A percentile compares a stretch with the other conserved stretches of the same genome.
Evolutionary conservation across 1,140 invertebrate species (phyloP).

Genomic region (Glomeris maerens): DNA sequence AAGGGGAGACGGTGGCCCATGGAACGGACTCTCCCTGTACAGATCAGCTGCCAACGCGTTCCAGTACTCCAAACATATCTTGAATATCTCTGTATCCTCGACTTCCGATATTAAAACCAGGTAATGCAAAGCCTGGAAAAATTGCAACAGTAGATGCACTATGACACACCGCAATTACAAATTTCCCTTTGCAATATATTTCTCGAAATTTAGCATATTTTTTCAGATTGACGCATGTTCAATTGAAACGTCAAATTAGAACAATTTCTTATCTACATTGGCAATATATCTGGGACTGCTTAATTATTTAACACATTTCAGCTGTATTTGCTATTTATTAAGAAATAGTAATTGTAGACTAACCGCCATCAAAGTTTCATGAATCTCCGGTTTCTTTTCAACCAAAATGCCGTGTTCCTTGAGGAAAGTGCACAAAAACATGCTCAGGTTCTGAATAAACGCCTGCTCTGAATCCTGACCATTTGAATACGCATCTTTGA

Average conservation of each 20-base stretch:
- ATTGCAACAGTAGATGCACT: slow-evolving; percentile 6
- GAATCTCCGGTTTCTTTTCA: slow-evolving; percentile 53
- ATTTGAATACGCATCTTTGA: slow-evolving; percentile 78
- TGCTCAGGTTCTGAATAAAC: slow-evolving; percentile 95
- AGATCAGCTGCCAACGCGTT: slow-evolving; percentile 80
- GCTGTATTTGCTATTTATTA: too few species aligned
- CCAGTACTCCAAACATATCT: slow-evolving; percentile 99
- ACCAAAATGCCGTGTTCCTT: slow-evolving; percentile 87
- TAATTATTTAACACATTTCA: too few species aligned
- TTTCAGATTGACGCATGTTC: too few species aligned
- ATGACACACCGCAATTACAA: not conserved
- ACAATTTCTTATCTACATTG: too few species aligned
- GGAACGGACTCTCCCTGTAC: slow-evolving; percentile 46
- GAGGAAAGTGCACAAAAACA: slow-evolving; percentile 92
- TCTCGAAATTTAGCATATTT: too few species aligned
- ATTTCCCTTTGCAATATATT: too few species aligned
- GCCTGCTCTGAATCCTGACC: slow-evolving; percentile 95
- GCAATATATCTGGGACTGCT: too few species aligned
- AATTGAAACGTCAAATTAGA: too few species aligned
- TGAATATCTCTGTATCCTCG: slow-evolving; percentile 98
- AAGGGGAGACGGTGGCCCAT: slow-evolving; percentile 25
- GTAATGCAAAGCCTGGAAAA: slow-evolving; percentile 64
- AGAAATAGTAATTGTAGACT: not conserved
- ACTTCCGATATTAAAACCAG: slow-evolving; percentile 95
- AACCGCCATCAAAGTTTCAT: slow-evolving; percentile 51